Conservation (phyloP, 2,797 vertebrate genomes). For the Fistularia commersonii region DNA sequence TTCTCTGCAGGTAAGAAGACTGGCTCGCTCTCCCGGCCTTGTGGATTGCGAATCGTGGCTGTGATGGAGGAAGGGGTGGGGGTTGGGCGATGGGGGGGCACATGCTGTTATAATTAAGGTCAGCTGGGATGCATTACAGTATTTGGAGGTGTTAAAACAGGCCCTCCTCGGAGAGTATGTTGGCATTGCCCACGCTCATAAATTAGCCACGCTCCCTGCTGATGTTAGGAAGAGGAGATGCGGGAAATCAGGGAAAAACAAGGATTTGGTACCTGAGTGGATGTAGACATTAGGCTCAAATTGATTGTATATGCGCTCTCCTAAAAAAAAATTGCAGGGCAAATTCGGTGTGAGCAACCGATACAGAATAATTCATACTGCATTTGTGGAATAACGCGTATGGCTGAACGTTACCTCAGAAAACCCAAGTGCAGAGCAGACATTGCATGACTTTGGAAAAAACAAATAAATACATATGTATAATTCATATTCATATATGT, state of each 20-base stretch:
- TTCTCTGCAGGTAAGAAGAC: constrained; percentile 72
- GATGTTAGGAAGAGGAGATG: constrained; percentile 50
- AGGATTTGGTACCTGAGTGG: constrained; percentile 29
- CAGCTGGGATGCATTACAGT: constrained; percentile 84
- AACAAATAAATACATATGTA: background rate
- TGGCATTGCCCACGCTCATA: constrained; percentile 77
- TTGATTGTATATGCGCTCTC: constrained; percentile 26
- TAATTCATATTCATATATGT: no score
- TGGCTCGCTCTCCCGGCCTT: constrained; percentile 62
- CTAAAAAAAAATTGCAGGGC: no score
- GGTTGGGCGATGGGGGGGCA: constrained; percentile 31
- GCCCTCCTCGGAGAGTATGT: constrained; percentile 77
- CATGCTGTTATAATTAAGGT: constrained; percentile 84
- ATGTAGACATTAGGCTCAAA: constrained; percentile 40
- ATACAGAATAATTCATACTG: constrained; percentile 4
- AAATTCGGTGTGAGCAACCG: background rate
- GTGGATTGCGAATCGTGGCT: constrained; percentile 30
- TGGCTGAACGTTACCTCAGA: background rate
- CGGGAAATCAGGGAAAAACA: constrained; percentile 3
- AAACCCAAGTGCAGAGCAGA: background rate
- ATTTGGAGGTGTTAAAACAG: constrained; percentile 83
- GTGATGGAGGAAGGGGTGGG: background rate
- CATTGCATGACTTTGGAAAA: background rate
- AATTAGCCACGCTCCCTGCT: constrained; percentile 75
- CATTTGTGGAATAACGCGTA: background rate